Conservation (phyloP, 2,797 vertebrate species). For the Dendrocincla fuliginosa region DNA sequence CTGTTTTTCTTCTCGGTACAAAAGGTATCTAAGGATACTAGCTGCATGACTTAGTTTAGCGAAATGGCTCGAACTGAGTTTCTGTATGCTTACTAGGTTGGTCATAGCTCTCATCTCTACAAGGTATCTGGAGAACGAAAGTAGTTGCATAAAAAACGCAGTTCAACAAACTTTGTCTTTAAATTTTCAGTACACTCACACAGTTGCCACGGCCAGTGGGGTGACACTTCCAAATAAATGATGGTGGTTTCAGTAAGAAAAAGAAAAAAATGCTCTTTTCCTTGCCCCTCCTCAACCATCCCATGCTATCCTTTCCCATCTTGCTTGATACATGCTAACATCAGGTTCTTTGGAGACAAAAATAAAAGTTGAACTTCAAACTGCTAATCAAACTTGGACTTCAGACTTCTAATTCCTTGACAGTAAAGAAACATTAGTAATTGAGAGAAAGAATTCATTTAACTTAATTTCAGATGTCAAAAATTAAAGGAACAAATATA, state of each 20-base stretch:
- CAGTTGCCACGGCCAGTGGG: not conserved
- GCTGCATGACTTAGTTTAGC: not conserved
- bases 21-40: not conserved
- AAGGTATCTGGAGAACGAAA: not conserved
- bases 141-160: not conserved
- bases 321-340: not conserved
- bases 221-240: not conserved
- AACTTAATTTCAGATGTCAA: not conserved
- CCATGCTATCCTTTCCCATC: not conserved
- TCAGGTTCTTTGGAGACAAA: not conserved
- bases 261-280: not conserved
- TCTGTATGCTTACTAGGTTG: not conserved
- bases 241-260: not conserved
- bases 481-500: not conserved
- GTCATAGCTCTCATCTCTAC: not conserved
- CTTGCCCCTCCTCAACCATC: not conserved
- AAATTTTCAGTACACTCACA: not conserved
- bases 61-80: not conserved
- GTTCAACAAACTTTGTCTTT: not conserved
- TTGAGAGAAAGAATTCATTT: not conserved
- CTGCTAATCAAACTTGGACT: not conserved
- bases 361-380: not conserved
- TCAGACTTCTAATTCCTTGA: not conserved
- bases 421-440: not conserved
- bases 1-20: not conserved